Base-by-base conservation (phyloP, 2,797 vertebrate species). In the Diceros bicornis region DNA sequence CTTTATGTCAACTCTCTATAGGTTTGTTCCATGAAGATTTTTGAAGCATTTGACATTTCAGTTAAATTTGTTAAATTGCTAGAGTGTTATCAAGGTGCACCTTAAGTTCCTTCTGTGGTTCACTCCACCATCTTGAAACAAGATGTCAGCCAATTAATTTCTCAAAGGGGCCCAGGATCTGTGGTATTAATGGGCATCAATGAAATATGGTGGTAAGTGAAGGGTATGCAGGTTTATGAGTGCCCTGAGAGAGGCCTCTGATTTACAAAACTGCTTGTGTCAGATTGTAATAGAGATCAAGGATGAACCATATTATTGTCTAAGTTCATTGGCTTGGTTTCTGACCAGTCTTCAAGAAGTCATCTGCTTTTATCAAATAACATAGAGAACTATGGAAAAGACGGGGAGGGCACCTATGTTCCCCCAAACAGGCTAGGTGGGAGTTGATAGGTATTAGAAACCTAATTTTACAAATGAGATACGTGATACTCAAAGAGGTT, bases 101-200 rank as follows among this genome's bases (percentile, higher is more conserved):
- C 83, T 92, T 47, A 87, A 79, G 37, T 91, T 96, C 79, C 90
- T 92, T 95, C 77, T 83, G 47, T 9, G 59, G 68, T 75, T 95
- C 68, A 94, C 13, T 34, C 68, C 14, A 77, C 7, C 27, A 77
- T 89, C 64, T 86, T 97, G 77, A 97, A 97, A 97, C 29, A 85
- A 94, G 96, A 79, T 52, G 41, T 78, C 91, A 94, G 32, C 27
- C 71, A 92, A 34, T 41, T 57, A 13, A 71, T 86, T 89, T 96
- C 71, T 75, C 47, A 66, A 84, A 79, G 50, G 52, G 78, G 44
- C n/a, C 12, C 34, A 17, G 16, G 16, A 62, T 89, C 72, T 79
- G 55, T 72, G 44, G 44, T 47, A 61, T 91, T 69, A 91, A 94
- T n/a, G 78, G 69, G 62, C 81, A 62, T 25, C 75, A 77, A 13